These are phyloP conservation scores for Ciconia nigra DNA, from an alignment of 2,797 vertebrate genomes.

Conservation along the genomic window DNA sequence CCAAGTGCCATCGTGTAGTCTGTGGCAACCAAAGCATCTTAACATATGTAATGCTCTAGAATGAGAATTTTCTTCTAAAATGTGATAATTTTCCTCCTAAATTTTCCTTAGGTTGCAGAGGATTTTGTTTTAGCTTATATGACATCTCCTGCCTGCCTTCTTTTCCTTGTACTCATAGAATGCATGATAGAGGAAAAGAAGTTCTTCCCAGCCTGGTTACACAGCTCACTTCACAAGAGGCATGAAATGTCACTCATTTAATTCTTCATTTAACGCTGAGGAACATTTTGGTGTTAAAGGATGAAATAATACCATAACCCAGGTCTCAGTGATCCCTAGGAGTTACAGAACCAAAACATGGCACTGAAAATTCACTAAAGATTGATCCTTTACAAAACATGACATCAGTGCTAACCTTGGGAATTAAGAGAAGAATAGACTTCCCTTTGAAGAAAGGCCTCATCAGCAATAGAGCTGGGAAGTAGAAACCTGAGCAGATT, in stretches of 20 bases:
- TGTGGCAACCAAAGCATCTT: neutral
- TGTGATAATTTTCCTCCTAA: neutral
- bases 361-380: neutral
- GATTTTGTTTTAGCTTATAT: neutral
- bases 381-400: neutral
- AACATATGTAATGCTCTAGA: neutral
- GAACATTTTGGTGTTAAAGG: neutral
- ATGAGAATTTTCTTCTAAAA: neutral
- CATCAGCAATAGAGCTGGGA: neutral
- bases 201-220: neutral
- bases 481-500: neutral
- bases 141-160: neutral
- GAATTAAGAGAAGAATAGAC: neutral
- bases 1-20: neutral
- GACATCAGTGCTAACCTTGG: neutral
- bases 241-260: neutral
- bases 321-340: neutral
- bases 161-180: neutral
- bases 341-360: neutral
- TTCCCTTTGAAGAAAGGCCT: neutral
- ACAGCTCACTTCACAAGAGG: neutral
- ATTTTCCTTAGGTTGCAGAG: neutral
- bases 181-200: neutral
- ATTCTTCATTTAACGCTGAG: neutral
- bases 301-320: neutral